A percentile compares a stretch with the other conserved stretches of the same genome.
Conservation (phyloP, 2,113 vertebrate genomes). For the Callopanchax toddi region DNA sequence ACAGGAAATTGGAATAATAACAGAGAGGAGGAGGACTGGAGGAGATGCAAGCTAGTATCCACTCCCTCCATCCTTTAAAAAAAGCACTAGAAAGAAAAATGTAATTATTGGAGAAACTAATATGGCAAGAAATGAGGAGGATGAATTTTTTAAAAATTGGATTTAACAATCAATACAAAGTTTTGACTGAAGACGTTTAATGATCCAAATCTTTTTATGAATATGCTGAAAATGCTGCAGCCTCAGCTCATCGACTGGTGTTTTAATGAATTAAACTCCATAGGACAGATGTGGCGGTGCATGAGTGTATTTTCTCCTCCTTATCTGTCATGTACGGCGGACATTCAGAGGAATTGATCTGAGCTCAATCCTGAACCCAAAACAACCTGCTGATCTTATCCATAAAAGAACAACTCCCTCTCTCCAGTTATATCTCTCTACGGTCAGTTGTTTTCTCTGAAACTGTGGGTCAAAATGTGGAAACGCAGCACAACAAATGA, state of each 20-base stretch:
- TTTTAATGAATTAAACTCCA: background rate
- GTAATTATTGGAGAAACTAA: slow-evolving; percentile 13
- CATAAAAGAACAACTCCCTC: slow-evolving; percentile 1
- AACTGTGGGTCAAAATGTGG: slow-evolving; percentile 12
- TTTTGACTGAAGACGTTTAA: background rate
- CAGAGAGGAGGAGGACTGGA: slow-evolving; percentile 54
- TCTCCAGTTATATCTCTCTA: slow-evolving; percentile 13
- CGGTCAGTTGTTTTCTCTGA: slow-evolving; percentile 11
- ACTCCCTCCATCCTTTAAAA: background rate
- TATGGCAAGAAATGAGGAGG: slow-evolving; percentile 1
- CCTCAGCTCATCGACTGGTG: background rate
- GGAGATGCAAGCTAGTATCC: slow-evolving; percentile 42
- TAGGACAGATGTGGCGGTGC: background rate
- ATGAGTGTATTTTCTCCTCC: background rate
- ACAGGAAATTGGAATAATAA: slow-evolving; percentile 72
- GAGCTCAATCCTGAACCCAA: background rate
- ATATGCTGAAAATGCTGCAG: background rate
- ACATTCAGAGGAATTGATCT: background rate
- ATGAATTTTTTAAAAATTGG: no score
- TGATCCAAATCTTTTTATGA: slow-evolving; percentile 8
- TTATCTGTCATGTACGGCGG: background rate
- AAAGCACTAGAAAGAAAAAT: background rate
- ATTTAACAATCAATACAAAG: background rate
- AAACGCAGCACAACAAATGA: slow-evolving; percentile 5
- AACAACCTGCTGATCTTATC: slow-evolving; percentile 5